Percentiles rank a stretch among this genome's conserved stretches.
These are phyloP conservation scores for Panurus biarmicus DNA, from an alignment of 2,113 vertebrate genomes.

Conservation along the genomic window DNA sequence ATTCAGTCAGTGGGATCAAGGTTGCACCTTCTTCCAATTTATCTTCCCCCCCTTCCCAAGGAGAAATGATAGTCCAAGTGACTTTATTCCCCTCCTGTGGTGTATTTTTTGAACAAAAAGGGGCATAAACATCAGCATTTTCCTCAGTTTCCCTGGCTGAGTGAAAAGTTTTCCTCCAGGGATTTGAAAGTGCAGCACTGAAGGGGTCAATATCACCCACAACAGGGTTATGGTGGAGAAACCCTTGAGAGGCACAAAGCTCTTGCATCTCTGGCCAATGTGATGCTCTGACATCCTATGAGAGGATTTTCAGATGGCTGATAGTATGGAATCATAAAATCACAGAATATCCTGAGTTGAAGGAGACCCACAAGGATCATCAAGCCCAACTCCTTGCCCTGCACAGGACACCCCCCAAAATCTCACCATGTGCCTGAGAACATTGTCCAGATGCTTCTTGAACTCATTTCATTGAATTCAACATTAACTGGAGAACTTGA, in stretches of 20 bases:
- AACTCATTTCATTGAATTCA: neutral
- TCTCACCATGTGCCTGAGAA: neutral
- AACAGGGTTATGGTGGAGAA: neutral
- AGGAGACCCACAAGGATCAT: neutral
- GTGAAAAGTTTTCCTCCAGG: neutral
- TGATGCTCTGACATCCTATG: neutral
- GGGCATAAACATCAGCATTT: neutral
- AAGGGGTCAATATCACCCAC: neutral
- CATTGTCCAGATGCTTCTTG: neutral
- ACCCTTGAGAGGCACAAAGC: neutral
- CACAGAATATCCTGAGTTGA: neutral
- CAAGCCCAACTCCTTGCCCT: accelerated
- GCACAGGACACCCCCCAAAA: neutral
- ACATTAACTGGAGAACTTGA: neutral
- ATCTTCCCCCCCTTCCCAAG: neutral
- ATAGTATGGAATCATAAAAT: neutral
- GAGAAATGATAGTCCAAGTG: neutral
- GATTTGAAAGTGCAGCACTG: neutral
- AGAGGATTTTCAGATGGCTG: neutral
- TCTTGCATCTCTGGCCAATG: neutral
- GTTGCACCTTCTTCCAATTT: neutral
- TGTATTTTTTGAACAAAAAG: neutral
- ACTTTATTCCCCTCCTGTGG: neutral
- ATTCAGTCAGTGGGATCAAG: neutral
- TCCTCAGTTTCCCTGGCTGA: accelerated